Evolutionary conservation across 2,797 vertebrate genomes (phyloP).

Genomic region (Trachops cirrhosus): DNA sequence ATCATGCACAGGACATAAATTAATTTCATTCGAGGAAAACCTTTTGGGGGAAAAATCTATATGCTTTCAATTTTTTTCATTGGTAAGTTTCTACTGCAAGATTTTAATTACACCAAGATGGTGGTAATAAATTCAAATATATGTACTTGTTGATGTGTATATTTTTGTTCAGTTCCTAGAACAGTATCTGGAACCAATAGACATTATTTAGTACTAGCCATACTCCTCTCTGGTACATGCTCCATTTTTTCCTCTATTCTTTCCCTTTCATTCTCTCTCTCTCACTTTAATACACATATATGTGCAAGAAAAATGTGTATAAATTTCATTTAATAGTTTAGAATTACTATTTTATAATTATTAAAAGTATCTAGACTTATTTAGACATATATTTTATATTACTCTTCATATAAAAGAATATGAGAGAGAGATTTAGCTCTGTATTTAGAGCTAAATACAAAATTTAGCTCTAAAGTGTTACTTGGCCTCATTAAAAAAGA

Average conservation of each 20-base stretch:
- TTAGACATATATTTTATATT: background rate
- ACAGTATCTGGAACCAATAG: background rate
- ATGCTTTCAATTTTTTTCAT: background rate
- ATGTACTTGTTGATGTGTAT: background rate
- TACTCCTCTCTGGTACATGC: background rate
- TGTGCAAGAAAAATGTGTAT: background rate
- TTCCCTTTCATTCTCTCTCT: background rate
- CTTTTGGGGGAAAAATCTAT: background rate
- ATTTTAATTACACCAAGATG: background rate
- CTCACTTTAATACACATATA: background rate
- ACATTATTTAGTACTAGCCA: background rate
- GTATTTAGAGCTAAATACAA: background rate
- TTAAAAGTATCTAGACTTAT: background rate
- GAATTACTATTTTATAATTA: background rate
- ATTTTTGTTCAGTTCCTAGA: background rate
- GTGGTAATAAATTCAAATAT: background rate
- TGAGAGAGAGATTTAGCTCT: background rate
- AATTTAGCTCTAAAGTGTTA: background rate
- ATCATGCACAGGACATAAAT: background rate
- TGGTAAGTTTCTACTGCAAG: background rate
- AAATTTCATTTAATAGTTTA: background rate
- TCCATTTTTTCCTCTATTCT: background rate
- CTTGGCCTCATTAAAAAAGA: conserved; percentile 10
- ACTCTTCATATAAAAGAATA: background rate
- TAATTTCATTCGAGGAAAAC: background rate